A percentile compares a stretch with the other conserved stretches of the same genome.
Evolutionary conservation across 2,888 invertebrate species (phyloP).

Genomic region (Leistus spinibarbis): DNA sequence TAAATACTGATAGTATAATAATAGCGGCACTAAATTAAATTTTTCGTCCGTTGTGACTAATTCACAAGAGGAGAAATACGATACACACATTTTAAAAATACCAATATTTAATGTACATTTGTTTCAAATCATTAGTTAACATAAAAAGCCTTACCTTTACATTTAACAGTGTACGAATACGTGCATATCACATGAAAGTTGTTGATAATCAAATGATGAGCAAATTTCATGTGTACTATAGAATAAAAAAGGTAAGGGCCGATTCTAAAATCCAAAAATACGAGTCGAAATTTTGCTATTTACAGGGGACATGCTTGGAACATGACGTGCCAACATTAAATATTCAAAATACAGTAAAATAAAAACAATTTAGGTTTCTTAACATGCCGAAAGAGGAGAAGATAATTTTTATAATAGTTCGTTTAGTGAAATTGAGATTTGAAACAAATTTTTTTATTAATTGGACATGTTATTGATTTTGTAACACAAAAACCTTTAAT

Average conservation of each 20-base stretch:
- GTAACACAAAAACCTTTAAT: not conserved
- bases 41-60: too few species aligned
- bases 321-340: constrained; percentile 22
- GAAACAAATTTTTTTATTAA: constrained; percentile 29
- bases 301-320: constrained; percentile 24
- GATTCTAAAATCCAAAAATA: constrained; percentile 5
- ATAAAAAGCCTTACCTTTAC: constrained; percentile 27
- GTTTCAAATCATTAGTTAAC: constrained; percentile 25
- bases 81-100: not conserved
- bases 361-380: constrained; percentile 6
- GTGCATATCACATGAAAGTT: not conserved
- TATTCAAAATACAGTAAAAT: constrained; percentile 8
- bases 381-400: constrained; percentile 15
- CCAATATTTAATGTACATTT: constrained; percentile 13
- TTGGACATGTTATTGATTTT: not conserved
- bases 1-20: too few species aligned
- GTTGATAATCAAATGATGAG: not conserved
- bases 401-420: not conserved
- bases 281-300: constrained; percentile 1
- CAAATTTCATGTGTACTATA: not conserved
- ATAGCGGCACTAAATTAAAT: too few species aligned
- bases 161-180: not conserved
- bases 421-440: constrained; percentile 18
- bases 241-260: not conserved
- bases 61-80: not conserved